Conservation (phyloP, 2,797 vertebrate species). For the Momotus momota region DNA sequence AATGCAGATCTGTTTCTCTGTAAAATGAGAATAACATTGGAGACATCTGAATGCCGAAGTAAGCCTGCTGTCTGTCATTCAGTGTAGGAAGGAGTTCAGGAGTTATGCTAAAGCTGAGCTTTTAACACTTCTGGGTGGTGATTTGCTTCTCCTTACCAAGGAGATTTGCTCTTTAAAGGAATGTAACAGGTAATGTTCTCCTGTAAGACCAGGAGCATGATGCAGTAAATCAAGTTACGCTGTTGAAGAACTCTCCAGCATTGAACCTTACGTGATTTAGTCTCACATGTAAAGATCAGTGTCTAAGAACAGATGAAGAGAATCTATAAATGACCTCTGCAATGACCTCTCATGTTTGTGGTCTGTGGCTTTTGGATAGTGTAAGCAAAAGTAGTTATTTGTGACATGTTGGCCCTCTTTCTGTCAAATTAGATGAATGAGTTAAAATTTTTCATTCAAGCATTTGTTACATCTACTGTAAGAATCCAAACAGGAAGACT, state of each 20-base stretch:
- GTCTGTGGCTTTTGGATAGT: neutral
- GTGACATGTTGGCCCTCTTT: neutral
- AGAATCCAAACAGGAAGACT: neutral
- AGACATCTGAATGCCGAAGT: neutral
- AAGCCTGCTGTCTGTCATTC: neutral
- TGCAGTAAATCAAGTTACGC: neutral
- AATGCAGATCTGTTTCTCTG: neutral
- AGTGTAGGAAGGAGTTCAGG: neutral
- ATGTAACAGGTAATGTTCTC: neutral
- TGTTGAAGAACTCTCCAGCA: neutral
- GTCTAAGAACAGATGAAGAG: neutral
- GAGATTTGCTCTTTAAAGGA: neutral
- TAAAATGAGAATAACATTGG: neutral
- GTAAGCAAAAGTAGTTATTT: neutral
- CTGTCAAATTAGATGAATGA: neutral
- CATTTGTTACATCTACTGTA: neutral
- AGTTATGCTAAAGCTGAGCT: neutral
- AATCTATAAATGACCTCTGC: neutral
- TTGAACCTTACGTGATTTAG: neutral
- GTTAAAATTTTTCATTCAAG: neutral
- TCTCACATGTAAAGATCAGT: neutral
- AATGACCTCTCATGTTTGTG: neutral
- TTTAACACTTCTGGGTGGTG: neutral
- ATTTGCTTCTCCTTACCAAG: neutral
- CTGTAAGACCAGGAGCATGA: neutral